A percentile compares a stretch with the other conserved stretches of the same genome.
Conservation (phyloP, 2,888 invertebrate genomes). For the Zeuzera pyrina region DNA sequence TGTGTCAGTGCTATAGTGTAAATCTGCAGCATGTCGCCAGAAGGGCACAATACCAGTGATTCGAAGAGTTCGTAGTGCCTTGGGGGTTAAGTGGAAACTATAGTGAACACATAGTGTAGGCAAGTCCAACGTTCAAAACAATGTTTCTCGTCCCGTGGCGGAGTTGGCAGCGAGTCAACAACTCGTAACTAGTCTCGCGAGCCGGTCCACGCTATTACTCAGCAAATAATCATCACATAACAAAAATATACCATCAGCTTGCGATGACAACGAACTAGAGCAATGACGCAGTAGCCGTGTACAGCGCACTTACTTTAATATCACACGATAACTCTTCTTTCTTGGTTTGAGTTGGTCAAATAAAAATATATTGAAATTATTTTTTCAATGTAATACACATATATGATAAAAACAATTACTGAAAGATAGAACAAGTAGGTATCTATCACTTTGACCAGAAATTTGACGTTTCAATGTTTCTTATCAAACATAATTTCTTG, state of each 20-base stretch:
- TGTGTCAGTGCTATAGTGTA: no score
- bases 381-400: constrained; percentile 16
- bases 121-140: no score
- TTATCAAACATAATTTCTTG: no score
- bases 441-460: no score
- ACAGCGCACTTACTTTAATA: constrained; percentile 13
- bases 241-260: constrained; percentile 23
- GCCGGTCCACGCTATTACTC: constrained; percentile 26
- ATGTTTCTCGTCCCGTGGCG: constrained; percentile 3
- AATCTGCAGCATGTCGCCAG: no score
- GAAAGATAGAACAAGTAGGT: no score
- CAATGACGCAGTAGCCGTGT: background rate
- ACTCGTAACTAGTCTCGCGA: constrained; percentile 15
- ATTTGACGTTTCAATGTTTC: constrained; percentile 18
- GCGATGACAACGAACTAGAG: background rate
- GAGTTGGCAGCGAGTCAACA: constrained; percentile 25
- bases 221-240: constrained; percentile 32
- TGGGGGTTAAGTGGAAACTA: no score
- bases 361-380: constrained; percentile 15
- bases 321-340: constrained; percentile 5
- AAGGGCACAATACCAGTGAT: no score
- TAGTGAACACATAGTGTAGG: no score
- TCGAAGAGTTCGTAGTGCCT: no score
- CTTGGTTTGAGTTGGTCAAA: constrained; percentile 12
- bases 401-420: no score